phyloP scores from a whole-genome alignment of 2,888 invertebrate species.

The Ormyrus rosae region DNA sequence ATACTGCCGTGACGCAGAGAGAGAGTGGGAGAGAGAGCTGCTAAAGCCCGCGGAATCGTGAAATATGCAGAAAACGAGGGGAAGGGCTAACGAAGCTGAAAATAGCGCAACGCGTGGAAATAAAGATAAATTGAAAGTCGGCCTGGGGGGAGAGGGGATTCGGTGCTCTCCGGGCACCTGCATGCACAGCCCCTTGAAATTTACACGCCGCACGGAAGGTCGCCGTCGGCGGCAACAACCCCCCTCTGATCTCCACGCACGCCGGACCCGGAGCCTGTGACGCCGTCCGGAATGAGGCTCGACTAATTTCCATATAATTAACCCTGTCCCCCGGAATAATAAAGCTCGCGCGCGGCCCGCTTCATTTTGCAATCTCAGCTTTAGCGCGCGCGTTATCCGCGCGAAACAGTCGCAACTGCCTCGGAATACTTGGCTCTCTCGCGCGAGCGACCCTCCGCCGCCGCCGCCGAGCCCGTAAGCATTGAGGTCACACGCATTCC shows the following conservation, averaged over 20 bases:
- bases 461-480: not conserved
- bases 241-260: not conserved
- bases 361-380: conserved; percentile 34
- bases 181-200: no score
- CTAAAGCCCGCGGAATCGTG: no score
- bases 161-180: no score
- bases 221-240: conserved; percentile 3
- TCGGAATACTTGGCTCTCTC: not conserved
- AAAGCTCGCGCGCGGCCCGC: conserved; percentile 18
- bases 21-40: no score
- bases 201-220: no score
- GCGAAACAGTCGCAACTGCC: not conserved
- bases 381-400: conserved; percentile 27
- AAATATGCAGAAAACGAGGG: no score
- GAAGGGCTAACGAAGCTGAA: no score
- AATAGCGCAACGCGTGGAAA: no score
- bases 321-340: conserved; percentile 44
- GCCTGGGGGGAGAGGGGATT: no score
- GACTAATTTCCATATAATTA: conserved; percentile 60
- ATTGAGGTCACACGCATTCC: not conserved
- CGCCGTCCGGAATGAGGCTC: conserved; percentile 45
- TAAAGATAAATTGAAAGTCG: no score
- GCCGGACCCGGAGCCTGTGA: no score
- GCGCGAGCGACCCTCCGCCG: not conserved
- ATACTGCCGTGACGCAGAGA: no score